These are phyloP conservation scores for Macrobrachium nipponense DNA, from an alignment of 1,140 invertebrate genomes.

Conservation along the genomic window DNA sequence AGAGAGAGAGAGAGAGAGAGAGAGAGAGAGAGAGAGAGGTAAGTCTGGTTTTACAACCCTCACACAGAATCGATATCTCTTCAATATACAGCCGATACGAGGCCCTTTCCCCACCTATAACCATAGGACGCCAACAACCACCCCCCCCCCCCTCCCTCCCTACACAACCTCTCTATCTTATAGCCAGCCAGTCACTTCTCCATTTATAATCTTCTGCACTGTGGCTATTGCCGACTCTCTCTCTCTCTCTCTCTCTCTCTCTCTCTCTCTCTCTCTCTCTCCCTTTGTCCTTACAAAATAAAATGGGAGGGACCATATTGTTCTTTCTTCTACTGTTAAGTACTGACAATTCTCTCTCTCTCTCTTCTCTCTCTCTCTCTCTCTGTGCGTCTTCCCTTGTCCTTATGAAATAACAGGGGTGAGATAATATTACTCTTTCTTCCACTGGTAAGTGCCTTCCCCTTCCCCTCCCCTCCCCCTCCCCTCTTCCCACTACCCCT, in stretches of 20 bases:
- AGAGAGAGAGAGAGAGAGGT: slow-evolving; percentile 2
- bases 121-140: background rate
- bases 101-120: background rate
- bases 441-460: too few species aligned
- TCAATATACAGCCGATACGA: too few species aligned
- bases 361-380: too few species aligned
- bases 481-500: too few species aligned
- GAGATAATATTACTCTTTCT: too few species aligned
- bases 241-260: background rate
- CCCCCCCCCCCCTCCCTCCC: background rate
- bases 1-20: slow-evolving; percentile 10
- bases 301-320: too few species aligned
- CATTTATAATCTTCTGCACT: background rate
- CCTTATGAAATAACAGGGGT: too few species aligned
- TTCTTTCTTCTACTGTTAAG: too few species aligned
- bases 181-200: background rate
- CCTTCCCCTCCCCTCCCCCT: background rate
- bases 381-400: too few species aligned
- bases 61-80: background rate
- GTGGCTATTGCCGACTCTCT: background rate
- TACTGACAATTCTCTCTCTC: too few species aligned
- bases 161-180: background rate
- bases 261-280: slow-evolving; percentile 8
- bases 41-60: background rate
- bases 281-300: background rate